phyloP scores from a whole-genome alignment of 2,888 invertebrate species.

The Ormyrus nitidulus region DNA sequence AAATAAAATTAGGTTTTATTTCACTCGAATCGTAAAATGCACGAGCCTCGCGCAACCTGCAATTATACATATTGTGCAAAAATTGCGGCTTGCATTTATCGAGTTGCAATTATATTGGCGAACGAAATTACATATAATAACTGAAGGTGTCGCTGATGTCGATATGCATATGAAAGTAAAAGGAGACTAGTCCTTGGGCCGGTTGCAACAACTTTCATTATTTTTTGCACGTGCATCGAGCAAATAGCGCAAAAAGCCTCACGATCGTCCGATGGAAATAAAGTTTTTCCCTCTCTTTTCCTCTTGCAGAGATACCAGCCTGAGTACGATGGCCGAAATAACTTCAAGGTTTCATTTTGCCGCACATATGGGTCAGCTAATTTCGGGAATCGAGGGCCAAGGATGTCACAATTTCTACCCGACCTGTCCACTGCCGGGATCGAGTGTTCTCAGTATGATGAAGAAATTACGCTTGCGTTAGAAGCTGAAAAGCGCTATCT shows the following conservation, averaged over 20 bases:
- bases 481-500: neutral
- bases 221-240: constrained; percentile 24
- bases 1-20: too few species aligned
- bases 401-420: constrained; percentile 83
- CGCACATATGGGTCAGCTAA: constrained; percentile 83
- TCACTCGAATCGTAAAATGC: too few species aligned
- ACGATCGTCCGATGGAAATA: neutral
- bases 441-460: constrained; percentile 79
- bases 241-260: neutral
- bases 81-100: neutral
- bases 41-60: neutral
- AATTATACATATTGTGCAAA: constrained; percentile 6
- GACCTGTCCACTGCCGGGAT: constrained; percentile 80
- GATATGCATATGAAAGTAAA: constrained; percentile 68
- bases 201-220: constrained; percentile 58
- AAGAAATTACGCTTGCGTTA: constrained; percentile 52
- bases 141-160: constrained; percentile 9
- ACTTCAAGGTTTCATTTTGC: constrained; percentile 82
- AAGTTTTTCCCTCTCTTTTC: constrained; percentile 14
- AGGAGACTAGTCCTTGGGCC: constrained; percentile 71
- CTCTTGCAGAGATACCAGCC: constrained; percentile 79
- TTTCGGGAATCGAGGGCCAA: constrained; percentile 81
- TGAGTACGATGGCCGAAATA: constrained; percentile 80
- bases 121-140: constrained; percentile 53
- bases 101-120: constrained; percentile 20